Evolutionary conservation across 2,113 vertebrate genomes (phyloP), one percentile per base, ranked within the genome.

Genomic region (zebrafish (Danio rerio)): DNA sequence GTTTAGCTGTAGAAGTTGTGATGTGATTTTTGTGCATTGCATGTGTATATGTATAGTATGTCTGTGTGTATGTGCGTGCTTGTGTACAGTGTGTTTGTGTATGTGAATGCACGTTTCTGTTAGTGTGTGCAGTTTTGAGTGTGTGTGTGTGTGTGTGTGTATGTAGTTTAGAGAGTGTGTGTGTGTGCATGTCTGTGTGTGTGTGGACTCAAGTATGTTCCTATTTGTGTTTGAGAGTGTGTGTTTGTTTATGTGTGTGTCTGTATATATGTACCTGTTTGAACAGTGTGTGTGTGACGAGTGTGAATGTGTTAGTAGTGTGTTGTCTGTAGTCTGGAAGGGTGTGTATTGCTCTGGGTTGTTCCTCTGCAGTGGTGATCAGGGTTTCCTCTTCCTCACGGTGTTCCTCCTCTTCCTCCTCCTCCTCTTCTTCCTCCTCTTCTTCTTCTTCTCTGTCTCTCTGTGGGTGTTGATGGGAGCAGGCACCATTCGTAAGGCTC

Each of bases 401-500:
- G 52, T 81, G 21, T 85, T 59, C 87, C 89, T 50, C 8, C 77
- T 21, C 84, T 56, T 84, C 87, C 85, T 90, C 93, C 90, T 94
- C 89, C n/a, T n/a, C 92, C 85, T 93, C 86, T 85, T 88, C 84
- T 87, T 79, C 62, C 87, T 50, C 20, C 88, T 87, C 83, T 88
- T 74, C 90, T 76, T 87, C 86, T 87, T 9, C 71, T 55, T 71
- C 49, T 73, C 65, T 81, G 5, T 78, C n/a, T 66, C 88, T 93
- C 89, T 93, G 90, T 92, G 88, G 94, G 92, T 88, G 93, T 93
- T 91, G 85, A 66, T 96, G 97, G 96, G 95, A 91, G 95, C 96
- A 99, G 98, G 98, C 95, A 99, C 98, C 93, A 98, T 99, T 95
- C 98, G 98, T 93, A 99, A 99, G 94, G 98, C 98, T 95, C 98